Evolutionary conservation across 2,113 vertebrate species (phyloP).

Genomic region (Phalacrocorax pelagicus): DNA sequence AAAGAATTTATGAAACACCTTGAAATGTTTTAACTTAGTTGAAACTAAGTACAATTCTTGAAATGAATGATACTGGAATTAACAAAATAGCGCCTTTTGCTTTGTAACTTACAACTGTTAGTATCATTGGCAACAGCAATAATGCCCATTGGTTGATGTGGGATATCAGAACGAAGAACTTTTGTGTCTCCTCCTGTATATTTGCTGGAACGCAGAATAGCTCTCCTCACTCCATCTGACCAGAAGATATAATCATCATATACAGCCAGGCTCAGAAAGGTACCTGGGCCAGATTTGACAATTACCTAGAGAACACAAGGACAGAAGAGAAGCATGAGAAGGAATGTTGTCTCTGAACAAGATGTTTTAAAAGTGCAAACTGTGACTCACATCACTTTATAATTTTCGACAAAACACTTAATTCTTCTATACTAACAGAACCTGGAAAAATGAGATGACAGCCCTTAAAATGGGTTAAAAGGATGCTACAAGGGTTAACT

Average conservation of each 20-base stretch:
- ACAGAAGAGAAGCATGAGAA: background rate
- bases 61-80: background rate
- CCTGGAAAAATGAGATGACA: background rate
- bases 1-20: background rate
- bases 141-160: conserved; percentile 97
- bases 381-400: background rate
- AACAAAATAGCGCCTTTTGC: background rate
- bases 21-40: background rate
- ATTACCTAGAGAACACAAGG: conserved; percentile 80
- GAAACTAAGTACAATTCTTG: background rate
- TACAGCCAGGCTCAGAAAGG: conserved; percentile 93
- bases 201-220: conserved; percentile 93
- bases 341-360: background rate
- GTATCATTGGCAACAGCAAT: conserved; percentile 94
- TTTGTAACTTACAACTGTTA: conserved; percentile 90
- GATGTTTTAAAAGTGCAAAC: background rate
- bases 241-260: conserved; percentile 97
- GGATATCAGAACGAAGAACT: conserved; percentile 92
- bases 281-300: conserved; percentile 91
- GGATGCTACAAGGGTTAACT: background rate
- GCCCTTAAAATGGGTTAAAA: background rate
- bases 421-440: background rate
- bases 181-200: conserved; percentile 94
- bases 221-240: conserved; percentile 93
- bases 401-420: background rate